phyloP scores from a whole-genome alignment of 2,797 vertebrate species.

The Pseudocheirus occidentalis region DNA sequence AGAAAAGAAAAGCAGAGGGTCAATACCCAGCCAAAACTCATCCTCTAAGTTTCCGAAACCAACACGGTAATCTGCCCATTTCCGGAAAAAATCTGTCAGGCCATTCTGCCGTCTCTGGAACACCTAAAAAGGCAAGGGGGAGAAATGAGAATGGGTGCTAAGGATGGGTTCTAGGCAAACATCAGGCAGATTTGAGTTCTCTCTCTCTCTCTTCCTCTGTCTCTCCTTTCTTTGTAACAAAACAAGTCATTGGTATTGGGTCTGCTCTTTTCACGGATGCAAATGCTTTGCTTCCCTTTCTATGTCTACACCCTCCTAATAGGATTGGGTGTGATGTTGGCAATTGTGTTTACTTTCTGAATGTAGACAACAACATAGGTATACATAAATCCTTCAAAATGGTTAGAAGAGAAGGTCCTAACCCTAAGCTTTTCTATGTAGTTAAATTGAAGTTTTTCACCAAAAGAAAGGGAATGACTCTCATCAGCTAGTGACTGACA shows the following conservation, averaged over 20 bases:
- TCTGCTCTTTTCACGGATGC: accelerated
- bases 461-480: conserved; percentile 46
- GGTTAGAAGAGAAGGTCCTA: conserved; percentile 14
- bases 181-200: not conserved
- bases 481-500: conserved; percentile 64
- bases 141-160: not conserved
- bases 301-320: not conserved
- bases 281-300: not conserved
- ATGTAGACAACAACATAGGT: conserved; percentile 20
- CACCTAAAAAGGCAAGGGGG: conserved; percentile 84
- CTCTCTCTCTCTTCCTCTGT: not conserved
- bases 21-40: conserved; percentile 98
- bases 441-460: conserved; percentile 63
- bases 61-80: conserved; percentile 95
- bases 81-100: conserved; percentile 96
- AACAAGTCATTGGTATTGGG: not conserved
- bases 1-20: conserved; percentile 48
- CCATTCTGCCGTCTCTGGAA: conserved; percentile 98
- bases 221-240: not conserved
- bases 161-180: not conserved
- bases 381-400: not conserved
- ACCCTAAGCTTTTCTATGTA: not conserved
- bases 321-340: conserved; percentile 12
- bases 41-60: conserved; percentile 98
- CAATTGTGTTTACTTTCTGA: conserved; percentile 19